phyloP scores from a whole-genome alignment of 1,140 invertebrate genomes.

The Ctenoplectra terminalis region DNA sequence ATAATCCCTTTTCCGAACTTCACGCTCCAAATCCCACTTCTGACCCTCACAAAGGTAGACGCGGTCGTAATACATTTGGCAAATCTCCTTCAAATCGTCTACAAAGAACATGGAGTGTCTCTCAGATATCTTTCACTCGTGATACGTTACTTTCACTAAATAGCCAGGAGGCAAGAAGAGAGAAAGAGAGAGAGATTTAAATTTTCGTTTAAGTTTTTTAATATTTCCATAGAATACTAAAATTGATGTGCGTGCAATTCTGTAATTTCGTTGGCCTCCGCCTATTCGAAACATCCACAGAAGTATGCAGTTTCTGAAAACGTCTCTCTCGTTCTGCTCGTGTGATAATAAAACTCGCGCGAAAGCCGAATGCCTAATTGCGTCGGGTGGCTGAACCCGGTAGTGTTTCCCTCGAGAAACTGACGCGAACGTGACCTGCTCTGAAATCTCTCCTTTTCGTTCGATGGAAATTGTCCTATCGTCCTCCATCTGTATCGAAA shows the following conservation, averaged over 20 bases:
- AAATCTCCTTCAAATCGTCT: slow-evolving; percentile 93
- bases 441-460: slow-evolving; percentile 72
- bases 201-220: background rate
- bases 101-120: slow-evolving; percentile 84
- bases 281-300: background rate
- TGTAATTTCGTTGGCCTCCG: background rate
- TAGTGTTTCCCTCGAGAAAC: background rate
- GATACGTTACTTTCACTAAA: slow-evolving; percentile 58
- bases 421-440: slow-evolving; percentile 66
- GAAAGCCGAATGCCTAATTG: slow-evolving; percentile 48
- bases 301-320: background rate
- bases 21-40: slow-evolving; percentile 99
- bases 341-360: slow-evolving; percentile 44
- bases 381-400: background rate
- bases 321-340: slow-evolving; percentile 54
- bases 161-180: slow-evolving; percentile 53
- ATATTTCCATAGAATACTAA: no score
- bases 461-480: slow-evolving; percentile 45
- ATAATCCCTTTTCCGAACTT: slow-evolving; percentile 98
- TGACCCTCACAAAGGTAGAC: slow-evolving; percentile 98
- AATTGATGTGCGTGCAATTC: background rate
- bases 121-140: slow-evolving; percentile 72
- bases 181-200: slow-evolving; percentile 36
- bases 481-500: slow-evolving; percentile 32
- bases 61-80: slow-evolving; percentile 97